Evolutionary conservation across 2,888 invertebrate species (phyloP).

Genomic region (Megamerina dolium): DNA sequence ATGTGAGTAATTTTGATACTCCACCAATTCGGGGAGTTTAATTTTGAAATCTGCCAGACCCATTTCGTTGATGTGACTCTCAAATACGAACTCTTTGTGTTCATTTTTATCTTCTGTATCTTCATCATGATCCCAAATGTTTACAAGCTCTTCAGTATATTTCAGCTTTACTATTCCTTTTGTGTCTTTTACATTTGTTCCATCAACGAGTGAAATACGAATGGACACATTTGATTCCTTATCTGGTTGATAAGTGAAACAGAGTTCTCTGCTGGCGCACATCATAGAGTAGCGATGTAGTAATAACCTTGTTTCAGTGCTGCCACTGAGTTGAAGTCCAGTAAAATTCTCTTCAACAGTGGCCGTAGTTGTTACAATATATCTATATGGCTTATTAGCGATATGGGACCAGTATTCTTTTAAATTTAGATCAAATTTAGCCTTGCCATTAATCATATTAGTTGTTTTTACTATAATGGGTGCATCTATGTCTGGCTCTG

Average conservation of each 20-base stretch:
- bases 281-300: constrained; percentile 70
- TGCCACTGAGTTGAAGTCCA: constrained; percentile 70
- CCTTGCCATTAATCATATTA: constrained; percentile 41
- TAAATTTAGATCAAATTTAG: constrained; percentile 37
- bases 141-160: constrained; percentile 29
- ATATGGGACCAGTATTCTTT: constrained; percentile 31
- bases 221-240: constrained; percentile 76
- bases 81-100: constrained; percentile 43
- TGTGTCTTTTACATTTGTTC: constrained; percentile 57
- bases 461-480: constrained; percentile 28
- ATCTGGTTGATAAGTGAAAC: constrained; percentile 85
- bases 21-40: constrained; percentile 53
- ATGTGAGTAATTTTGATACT: constrained; percentile 31
- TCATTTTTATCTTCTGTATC: constrained; percentile 14
- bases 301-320: constrained; percentile 68
- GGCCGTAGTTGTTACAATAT: constrained; percentile 60
- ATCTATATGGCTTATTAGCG: constrained; percentile 15
- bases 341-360: constrained; percentile 87
- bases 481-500: constrained; percentile 22
- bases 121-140: constrained; percentile 17
- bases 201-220: constrained; percentile 67
- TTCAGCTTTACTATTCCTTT: constrained; percentile 53
- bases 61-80: constrained; percentile 54
- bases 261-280: constrained; percentile 61
- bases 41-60: constrained; percentile 62